Base-by-base conservation (phyloP, 2,888 invertebrate species). In the Zhuqinia jingwanae region DNA sequence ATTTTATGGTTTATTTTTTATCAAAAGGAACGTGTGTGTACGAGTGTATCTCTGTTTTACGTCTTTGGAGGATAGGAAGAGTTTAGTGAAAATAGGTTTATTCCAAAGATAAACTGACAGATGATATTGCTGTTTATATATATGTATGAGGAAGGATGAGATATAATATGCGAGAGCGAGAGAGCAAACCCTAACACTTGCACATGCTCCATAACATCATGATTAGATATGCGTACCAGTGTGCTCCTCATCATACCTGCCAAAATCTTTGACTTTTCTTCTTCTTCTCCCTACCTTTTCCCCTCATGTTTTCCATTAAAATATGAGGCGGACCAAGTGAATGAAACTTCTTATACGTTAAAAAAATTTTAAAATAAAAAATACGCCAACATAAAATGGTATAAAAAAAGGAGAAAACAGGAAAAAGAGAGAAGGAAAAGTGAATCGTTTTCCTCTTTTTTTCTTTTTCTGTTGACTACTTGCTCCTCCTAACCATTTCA, bases 11-110 rank as follows among this genome's bases (percentile, higher is more conserved):
- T 76, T 80, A 65, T 60, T 42, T 36, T 58, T 63, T 42, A 25
- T 50, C n/a, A 8, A 58, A 53, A 25, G 17, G 36, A 79, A 45
- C 30, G 70, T 53, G 53, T 22, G 36, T 56, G n/a, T n/a, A n/a
- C n/a, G n/a, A n/a, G n/a, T n/a, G n/a, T n/a, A n/a, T n/a, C n/a
- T n/a, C n/a, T n/a, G 36, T 36, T 36, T 36, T 36, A 6, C 36
- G 36, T 25, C 20, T 70, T 47, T 22, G 36, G n/a, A n/a, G n/a
- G n/a, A n/a, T n/a, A n/a, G 20, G 78, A 42, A 68, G 73, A 65
- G 65, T 80, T 85, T 36, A 36, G 85, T 65, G 80, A 76, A 85
- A 85, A 63, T 45, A 85, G 65, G 79, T 25, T 78, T 70, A 47
- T 13, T 70, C 53, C 63, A 63, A 45, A 17, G 22, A 65, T 15